Evolutionary conservation across 2,797 vertebrate genomes (phyloP), one percentile per base, ranked within the genome.

Genomic region (Sebastes dallii): DNA sequence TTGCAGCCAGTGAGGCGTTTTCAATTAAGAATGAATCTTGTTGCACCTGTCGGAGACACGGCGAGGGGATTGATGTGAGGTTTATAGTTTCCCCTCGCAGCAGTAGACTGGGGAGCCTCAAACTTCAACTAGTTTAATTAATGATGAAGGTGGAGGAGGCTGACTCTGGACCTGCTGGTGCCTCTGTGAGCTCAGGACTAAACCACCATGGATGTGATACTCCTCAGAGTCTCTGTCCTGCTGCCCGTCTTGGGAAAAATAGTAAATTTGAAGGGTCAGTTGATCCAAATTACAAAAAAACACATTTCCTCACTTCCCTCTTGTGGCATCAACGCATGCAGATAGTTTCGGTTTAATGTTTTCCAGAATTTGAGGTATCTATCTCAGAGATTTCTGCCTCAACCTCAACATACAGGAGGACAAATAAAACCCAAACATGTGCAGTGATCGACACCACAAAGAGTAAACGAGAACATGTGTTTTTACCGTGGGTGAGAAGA

Each of bases 1-100:
- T 10, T 78, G 66, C 83, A 82, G 52, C 39, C 75, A 64, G 64
- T 76, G 80, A 5, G 54, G 61, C 46, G 1, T 52, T 76, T 84
- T 86, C 81, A 86, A 78, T 87, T 86, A 80, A 65, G 59, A 74
- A 67, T 64, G 62, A 77, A 55, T 81, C 73, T 65, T 71, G 82
- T 65, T 75, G 80, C 75, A 74, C 46, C 75, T 72, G 78, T 84
- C 77, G 60, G 59, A 66, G 27, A 20, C 69, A 11, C 6, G 18
- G 12, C 22, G 58, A 42, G 29, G 70, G 71, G 34, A 34, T 24
- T 58, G 78, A 78, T 66, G 75, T 25, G 62, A 82, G 77, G 54
- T 82, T 83, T 82, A 71, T 75, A 50, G 67, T 78, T 77, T 14
- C 42, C 60, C 61, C 78, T 73, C 9, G 1, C 58, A 8, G 83